A percentile compares a stretch with the other conserved stretches of the same genome.
Conservation (phyloP, 2,888 invertebrate genomes). For the Corbicula japonica region DNA sequence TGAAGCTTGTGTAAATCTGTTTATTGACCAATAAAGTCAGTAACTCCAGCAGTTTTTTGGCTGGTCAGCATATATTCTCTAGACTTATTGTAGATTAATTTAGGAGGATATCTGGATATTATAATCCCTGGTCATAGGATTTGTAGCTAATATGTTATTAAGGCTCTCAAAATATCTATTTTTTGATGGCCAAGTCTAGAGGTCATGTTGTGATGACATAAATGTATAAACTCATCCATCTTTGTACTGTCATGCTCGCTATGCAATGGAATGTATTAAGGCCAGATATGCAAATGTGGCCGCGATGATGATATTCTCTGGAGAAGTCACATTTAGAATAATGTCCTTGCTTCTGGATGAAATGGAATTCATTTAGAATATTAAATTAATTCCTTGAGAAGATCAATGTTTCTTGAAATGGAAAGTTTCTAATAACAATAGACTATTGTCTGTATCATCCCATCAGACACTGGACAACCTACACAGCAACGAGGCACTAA, state of each 20-base stretch:
- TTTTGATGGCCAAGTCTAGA: not conserved
- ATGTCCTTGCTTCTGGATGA: not conserved
- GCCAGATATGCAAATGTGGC: not conserved
- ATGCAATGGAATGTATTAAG: not conserved
- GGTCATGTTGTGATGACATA: conserved; percentile 1
- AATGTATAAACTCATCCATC: not conserved
- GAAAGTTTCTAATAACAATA: not conserved
- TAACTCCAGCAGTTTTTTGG: no score
- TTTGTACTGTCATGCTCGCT: not conserved
- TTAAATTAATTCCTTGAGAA: conserved; percentile 1
- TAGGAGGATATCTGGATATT: no score
- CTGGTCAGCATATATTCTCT: no score
- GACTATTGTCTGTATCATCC: not conserved
- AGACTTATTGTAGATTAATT: no score
- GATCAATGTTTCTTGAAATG: not conserved
- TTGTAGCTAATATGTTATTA: no score
- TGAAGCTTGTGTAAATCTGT: no score
- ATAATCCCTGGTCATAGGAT: no score
- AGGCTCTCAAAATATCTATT: not conserved
- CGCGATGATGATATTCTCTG: not conserved
- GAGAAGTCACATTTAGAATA: conserved; percentile 10
- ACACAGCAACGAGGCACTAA: no score
- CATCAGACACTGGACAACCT: no score
- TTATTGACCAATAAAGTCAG: no score
- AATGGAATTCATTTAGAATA: conserved; percentile 10